Base-by-base conservation (phyloP, 2,113 vertebrate species). In the Cavia aperea region DNA sequence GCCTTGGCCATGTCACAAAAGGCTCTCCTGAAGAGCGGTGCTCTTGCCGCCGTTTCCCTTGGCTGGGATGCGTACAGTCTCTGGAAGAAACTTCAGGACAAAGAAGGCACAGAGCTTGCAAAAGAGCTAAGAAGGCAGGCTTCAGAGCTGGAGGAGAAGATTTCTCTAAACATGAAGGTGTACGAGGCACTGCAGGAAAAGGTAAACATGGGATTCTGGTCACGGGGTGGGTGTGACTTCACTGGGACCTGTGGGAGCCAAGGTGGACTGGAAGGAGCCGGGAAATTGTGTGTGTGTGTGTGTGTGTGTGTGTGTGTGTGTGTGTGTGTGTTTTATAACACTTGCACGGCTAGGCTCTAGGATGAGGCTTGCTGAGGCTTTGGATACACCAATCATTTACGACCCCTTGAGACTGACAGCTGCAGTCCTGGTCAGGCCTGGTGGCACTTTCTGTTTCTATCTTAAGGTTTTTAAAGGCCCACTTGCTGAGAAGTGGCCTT, bases 61-160 rank as follows among this genome's bases (percentile, higher is more conserved):
- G 2, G n/a, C 58, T 0, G 33, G 54, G 94, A 95, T 54, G 2
- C 60, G 72, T 9, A 5, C 4, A 2, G 5, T 9, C 0, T 94
- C 68, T 31, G 23, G 31, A 81, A 81, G 36, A 15, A 19, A 16
- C 39, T 96, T 31, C 15, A 43, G 54, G 60, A 54, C 6, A 66
- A n/a, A 21, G 5, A 21, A 0, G 46, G 16, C 9, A 13, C 89
- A 0, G 33, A 94, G 81, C 1, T 26, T 0, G 96, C 85, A 0
- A 23, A 89, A 7, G 86, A 84, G 36, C 87, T 97, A 36, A 91
- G 96, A 33, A 39, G 31, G 2, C 1, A 21, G 4, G 95, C 94
- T 4, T 2, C 0, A 13, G 33, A 81, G 51, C 43, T 87, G 62
- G 65, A 96, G 58, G 13, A 1, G 51, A 0, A 58, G 16, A 21